These are phyloP conservation scores for Bactericera cockerelli DNA, from an alignment of 1,140 invertebrate species.

Conservation along the genomic window DNA sequence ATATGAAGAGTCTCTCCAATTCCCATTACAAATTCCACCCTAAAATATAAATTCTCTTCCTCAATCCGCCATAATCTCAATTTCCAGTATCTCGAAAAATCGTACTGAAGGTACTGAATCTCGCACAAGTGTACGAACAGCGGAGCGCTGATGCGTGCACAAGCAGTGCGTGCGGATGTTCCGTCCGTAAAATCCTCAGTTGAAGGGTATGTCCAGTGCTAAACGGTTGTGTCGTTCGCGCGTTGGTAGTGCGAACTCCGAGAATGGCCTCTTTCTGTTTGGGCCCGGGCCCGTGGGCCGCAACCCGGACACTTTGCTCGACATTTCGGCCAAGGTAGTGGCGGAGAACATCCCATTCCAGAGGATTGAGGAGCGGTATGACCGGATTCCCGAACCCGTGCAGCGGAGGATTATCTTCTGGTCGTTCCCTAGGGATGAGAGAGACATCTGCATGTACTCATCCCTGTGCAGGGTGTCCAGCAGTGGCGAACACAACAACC, in stretches of 20 bases:
- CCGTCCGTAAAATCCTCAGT: background rate
- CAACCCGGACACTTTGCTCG: constrained; percentile 48
- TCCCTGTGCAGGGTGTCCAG: constrained; percentile 44
- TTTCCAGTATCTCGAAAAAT: too few relatives aligned
- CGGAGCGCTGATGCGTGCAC: background rate
- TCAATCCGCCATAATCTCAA: too few relatives aligned
- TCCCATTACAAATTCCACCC: too few relatives aligned
- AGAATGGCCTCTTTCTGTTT: background rate
- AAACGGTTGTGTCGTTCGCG: constrained; percentile 30
- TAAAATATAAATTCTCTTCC: too few relatives aligned
- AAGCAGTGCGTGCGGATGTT: background rate
- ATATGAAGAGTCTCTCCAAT: too few relatives aligned
- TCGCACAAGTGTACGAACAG: background rate
- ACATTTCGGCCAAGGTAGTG: constrained; percentile 67
- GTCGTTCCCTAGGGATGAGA: constrained; percentile 72
- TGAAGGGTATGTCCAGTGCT: constrained; percentile 18
- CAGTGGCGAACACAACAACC: constrained; percentile 48
- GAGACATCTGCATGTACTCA: constrained; percentile 78
- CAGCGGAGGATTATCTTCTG: constrained; percentile 73
- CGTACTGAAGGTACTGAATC: background rate
- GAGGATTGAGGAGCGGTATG: constrained; percentile 68
- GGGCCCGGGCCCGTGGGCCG: background rate
- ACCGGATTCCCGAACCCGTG: constrained; percentile 73
- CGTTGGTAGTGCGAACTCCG: constrained; percentile 21
- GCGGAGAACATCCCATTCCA: constrained; percentile 72